A percentile compares a stretch with the other conserved stretches of the same genome.
Evolutionary conservation across 2,888 invertebrate genomes (phyloP).

Genomic region (Apodemia hepburni): DNA sequence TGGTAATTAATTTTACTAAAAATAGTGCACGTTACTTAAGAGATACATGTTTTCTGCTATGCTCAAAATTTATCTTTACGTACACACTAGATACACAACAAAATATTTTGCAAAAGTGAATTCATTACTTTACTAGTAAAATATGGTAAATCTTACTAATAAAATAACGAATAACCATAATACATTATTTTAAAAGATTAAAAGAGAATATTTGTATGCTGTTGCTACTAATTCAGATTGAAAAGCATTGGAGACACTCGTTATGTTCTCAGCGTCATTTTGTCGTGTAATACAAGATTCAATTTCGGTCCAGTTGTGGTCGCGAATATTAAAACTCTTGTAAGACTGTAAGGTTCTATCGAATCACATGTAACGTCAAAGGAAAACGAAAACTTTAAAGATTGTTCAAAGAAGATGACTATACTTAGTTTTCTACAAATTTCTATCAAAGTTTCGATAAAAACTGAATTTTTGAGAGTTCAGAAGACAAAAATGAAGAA

Average conservation of each 20-base stretch:
- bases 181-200: too few species aligned
- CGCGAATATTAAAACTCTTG: constrained; percentile 14
- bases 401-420: not conserved
- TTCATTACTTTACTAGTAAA: too few species aligned
- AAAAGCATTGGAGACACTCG: constrained; percentile 9
- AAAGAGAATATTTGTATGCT: not conserved
- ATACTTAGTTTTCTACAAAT: not conserved
- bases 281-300: constrained; percentile 12
- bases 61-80: too few species aligned
- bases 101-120: too few species aligned
- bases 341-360: not conserved
- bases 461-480: not conserved
- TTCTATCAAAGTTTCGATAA: not conserved
- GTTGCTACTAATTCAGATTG: constrained; percentile 11
- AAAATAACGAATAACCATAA: too few species aligned
- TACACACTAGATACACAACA: too few species aligned
- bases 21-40: too few species aligned
- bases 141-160: too few species aligned
- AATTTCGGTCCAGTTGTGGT: constrained; percentile 12
- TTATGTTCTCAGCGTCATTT: constrained; percentile 8
- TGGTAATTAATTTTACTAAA: too few species aligned
- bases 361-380: not conserved
- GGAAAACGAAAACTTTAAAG: not conserved
- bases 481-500: too few species aligned
- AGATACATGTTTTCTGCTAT: too few species aligned